phyloP scores from a whole-genome alignment of 2,797 vertebrate species.

The Pyrrhura leucotis region DNA sequence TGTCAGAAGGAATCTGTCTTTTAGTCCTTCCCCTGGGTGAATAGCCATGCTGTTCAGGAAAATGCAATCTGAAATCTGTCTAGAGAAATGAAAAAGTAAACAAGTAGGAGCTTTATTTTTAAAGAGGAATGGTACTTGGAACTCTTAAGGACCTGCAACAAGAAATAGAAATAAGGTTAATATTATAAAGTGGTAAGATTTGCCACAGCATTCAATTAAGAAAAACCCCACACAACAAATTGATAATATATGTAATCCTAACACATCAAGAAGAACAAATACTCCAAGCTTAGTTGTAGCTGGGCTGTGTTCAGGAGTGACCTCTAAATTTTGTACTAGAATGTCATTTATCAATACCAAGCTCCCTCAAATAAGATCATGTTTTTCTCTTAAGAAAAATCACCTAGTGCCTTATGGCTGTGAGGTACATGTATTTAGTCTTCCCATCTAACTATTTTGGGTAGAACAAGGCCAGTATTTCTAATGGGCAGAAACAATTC shows the following conservation, averaged over 20 bases:
- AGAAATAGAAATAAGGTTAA: not conserved
- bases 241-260: not conserved
- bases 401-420: not conserved
- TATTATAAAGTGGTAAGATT: not conserved
- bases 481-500: not conserved
- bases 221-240: not conserved
- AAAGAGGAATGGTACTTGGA: not conserved
- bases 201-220: not conserved
- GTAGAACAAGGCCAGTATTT: not conserved
- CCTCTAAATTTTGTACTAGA: not conserved
- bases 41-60: not conserved
- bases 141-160: not conserved
- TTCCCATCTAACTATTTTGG: not conserved
- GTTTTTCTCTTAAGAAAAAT: not conserved
- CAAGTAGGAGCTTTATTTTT: not conserved
- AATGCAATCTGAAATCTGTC: constrained; percentile 1
- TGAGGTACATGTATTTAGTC: not conserved
- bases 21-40: constrained; percentile 21
- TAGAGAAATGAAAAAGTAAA: constrained; percentile 12
- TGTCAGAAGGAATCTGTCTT: constrained; percentile 39
- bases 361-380: not conserved
- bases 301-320: not conserved
- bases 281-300: not conserved
- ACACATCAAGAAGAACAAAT: not conserved
- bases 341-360: not conserved